Evolutionary conservation across 2,113 vertebrate genomes (phyloP).

Genomic region (Elachura formosa): DNA sequence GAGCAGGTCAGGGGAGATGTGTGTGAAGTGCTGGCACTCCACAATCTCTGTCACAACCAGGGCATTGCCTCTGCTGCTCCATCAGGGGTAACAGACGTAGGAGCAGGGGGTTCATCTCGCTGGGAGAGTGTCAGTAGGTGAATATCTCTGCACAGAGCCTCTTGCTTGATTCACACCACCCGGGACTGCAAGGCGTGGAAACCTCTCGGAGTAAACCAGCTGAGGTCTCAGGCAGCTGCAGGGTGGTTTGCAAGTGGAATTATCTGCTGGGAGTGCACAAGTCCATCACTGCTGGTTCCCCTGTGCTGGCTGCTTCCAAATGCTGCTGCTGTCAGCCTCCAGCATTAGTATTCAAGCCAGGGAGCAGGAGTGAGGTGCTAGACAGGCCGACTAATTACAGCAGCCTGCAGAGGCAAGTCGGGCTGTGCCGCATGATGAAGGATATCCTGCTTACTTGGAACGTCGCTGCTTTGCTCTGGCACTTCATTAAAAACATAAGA

Average conservation of each 20-base stretch:
- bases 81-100: fast-evolving
- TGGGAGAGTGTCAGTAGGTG: background rate
- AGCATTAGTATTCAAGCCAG: slow-evolving; percentile 32
- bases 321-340: background rate
- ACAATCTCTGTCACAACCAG: fast-evolving
- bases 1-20: fast-evolving
- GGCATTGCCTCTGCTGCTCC: background rate
- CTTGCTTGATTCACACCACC: fast-evolving
- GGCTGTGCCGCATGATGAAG: background rate
- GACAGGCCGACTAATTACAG: background rate
- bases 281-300: background rate
- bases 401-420: background rate
- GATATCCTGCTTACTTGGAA: background rate
- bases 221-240: background rate
- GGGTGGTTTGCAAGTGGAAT: background rate
- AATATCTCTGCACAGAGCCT: background rate
- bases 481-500: background rate
- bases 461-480: background rate
- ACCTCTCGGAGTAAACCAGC: background rate
- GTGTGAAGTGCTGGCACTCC: fast-evolving
- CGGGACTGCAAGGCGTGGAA: fast-evolving
- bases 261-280: background rate
- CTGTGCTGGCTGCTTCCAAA: background rate
- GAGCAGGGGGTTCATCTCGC: background rate
- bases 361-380: background rate